A percentile compares a stretch with the other conserved stretches of the same genome.
Conservation (phyloP, 2,888 invertebrate species). For the Agrochola circellaris region DNA sequence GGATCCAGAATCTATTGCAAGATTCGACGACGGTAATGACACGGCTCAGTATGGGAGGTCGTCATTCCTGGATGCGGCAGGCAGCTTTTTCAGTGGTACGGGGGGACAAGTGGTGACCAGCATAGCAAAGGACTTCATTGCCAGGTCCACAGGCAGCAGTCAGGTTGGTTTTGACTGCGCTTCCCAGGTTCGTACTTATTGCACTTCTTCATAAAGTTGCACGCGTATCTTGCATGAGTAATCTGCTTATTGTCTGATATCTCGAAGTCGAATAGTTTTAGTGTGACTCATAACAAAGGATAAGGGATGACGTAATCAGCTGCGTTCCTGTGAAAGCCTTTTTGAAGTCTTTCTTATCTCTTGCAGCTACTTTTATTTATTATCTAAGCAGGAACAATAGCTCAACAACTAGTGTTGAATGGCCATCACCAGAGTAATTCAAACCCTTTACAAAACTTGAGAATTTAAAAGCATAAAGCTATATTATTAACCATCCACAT, state of each 20-base stretch:
- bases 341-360: conserved; percentile 33
- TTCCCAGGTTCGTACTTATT: conserved; percentile 87
- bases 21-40: conserved; percentile 79
- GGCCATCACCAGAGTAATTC: not conserved
- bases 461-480: not conserved
- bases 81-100: conserved; percentile 84
- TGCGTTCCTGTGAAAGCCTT: not conserved
- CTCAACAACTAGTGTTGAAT: not conserved
- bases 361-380: conserved; percentile 7
- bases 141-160: conserved; percentile 93
- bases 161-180: conserved; percentile 92
- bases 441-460: not conserved
- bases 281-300: conserved; percentile 50
- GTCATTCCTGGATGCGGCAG: conserved; percentile 83
- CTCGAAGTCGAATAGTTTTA: conserved; percentile 52
- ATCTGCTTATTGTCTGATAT: conserved; percentile 63
- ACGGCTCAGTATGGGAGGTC: conserved; percentile 80
- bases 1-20: conserved; percentile 74
- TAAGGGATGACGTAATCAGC: conserved; percentile 53
- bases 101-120: conserved; percentile 90
- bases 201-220: conserved; percentile 79
- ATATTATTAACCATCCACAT: too few species aligned
- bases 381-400: conserved; percentile 4
- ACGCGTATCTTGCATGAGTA: conserved; percentile 78
- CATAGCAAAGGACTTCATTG: conserved; percentile 92